Evolutionary conservation across 2,888 invertebrate species (phyloP).

Genomic region (Dyspetes luteomarginatus): DNA sequence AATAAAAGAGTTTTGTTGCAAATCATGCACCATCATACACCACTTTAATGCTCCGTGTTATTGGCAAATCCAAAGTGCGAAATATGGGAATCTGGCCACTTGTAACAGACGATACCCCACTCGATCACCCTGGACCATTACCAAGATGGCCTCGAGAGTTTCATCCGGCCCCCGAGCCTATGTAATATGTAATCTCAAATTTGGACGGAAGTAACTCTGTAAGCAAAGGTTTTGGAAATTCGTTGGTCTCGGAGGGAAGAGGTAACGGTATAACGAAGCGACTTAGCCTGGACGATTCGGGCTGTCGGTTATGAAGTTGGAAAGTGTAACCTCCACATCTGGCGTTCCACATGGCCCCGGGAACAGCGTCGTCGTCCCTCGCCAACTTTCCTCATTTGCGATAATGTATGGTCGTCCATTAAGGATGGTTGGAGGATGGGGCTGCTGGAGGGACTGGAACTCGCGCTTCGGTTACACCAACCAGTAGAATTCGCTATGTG

Average conservation of each 20-base stretch:
- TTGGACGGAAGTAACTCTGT: slow-evolving; percentile 14
- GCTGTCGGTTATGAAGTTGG: slow-evolving; percentile 78
- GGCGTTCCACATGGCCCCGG: slow-evolving; percentile 77
- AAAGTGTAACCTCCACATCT: slow-evolving; percentile 77
- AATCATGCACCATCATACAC: neutral
- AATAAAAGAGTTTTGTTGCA: neutral
- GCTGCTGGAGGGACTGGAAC: neutral
- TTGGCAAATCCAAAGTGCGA: neutral
- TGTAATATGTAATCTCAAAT: slow-evolving; percentile 13
- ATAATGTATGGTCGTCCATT: slow-evolving; percentile 81
- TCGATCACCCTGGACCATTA: neutral
- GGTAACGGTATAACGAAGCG: slow-evolving; percentile 69
- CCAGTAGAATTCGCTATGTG: neutral
- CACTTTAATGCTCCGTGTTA: neutral
- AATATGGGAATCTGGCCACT: neutral
- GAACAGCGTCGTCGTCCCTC: slow-evolving; percentile 63
- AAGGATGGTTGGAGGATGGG: slow-evolving; percentile 71
- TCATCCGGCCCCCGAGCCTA: neutral
- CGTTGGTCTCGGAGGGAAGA: slow-evolving; percentile 16
- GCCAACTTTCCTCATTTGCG: slow-evolving; percentile 82
- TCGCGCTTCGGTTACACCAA: neutral
- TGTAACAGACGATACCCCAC: neutral
- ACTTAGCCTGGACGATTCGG: slow-evolving; percentile 68
- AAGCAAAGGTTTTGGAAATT: slow-evolving; percentile 24
- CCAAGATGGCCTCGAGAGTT: neutral